Conservation (phyloP, 2,113 vertebrate genomes). For the Elgaria multicarinata region DNA sequence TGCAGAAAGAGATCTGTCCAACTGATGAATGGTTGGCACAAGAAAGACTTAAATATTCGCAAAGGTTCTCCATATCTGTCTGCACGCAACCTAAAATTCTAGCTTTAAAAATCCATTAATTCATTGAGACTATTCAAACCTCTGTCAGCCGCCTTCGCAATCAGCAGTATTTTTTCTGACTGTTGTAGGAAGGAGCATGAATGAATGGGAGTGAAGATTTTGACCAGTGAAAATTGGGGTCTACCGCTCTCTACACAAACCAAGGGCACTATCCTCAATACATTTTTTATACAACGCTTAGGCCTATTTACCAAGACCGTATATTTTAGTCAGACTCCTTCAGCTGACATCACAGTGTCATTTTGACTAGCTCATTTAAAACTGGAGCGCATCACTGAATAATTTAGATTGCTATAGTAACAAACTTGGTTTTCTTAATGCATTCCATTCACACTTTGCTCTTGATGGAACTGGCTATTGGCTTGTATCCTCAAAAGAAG, state of each 20-base stretch:
- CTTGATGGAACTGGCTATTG: conserved; percentile 55
- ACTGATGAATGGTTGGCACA: background rate
- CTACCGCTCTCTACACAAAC: background rate
- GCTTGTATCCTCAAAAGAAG: conserved; percentile 55
- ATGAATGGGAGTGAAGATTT: background rate
- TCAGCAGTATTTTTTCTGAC: background rate
- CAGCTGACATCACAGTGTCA: conserved; percentile 58
- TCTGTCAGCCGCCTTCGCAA: background rate
- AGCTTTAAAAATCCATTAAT: background rate
- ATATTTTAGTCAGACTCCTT: conserved; percentile 54
- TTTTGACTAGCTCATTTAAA: conserved; percentile 63
- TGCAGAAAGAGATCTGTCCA: background rate
- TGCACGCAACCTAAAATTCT: background rate
- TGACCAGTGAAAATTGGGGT: background rate
- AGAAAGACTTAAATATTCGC: background rate
- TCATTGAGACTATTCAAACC: background rate
- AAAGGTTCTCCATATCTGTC: background rate
- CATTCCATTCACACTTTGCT: conserved; percentile 53
- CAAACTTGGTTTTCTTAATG: conserved; percentile 55
- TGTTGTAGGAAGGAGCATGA: background rate
- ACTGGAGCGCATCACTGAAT: conserved; percentile 44
- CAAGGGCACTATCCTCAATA: background rate
- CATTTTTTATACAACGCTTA: conserved; percentile 11
- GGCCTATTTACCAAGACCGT: conserved; percentile 1
- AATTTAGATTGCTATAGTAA: conserved; percentile 63